Base-by-base conservation (phyloP, 2,113 vertebrate species). In the Archocentrus centrarchus region DNA sequence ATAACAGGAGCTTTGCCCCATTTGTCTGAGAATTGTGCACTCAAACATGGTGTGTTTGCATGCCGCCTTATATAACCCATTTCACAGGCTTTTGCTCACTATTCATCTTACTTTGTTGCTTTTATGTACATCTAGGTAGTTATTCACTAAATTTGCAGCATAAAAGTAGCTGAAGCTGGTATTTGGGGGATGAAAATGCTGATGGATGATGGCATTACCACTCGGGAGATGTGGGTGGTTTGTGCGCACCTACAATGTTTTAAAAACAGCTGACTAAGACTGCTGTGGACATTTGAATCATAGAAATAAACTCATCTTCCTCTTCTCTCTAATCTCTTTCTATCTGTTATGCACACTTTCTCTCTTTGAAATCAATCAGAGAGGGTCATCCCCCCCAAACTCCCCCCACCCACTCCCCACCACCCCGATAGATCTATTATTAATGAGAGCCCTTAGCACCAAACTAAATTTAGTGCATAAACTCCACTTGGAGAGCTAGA, bases 381-480 rank as follows among this genome's bases (percentile, higher is more conserved):
- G 86, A 70, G 78, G 70, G 86, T 64, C 87, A 39, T 3, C 57
- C 75, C 58, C 83, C 63, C 44, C 57, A 53, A 35, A 6, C 6
- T 6, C 57, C 75, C 58, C 83, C 35, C 6, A 6, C 35, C 37
- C 37, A 4, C 37, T 82, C 57, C 59, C 87, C 57, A 63, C 44
- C 59, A 47, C 83, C 57, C 84, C 90, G 91, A 93, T 91, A 85
- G 92, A 95, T 95, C 92, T 93, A 93, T 96, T 95, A 95, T 95
- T 96, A 95, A 96, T 93, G 93, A 94, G 88, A 89, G 90, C 91
- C 93, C 93, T 93, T 88, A 93, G 93, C 90, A 80, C 92, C 83
- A 91, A 91, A 93, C 91, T 95, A 95, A 95, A 95, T 95, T 93
- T 94, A 94, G 92, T 90, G 88, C 86, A 89, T 93, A 92, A 94